A percentile compares a stretch with the other conserved stretches of the same genome.
Conservation (phyloP, 2,797 vertebrate species). For the Lophius americanus region DNA sequence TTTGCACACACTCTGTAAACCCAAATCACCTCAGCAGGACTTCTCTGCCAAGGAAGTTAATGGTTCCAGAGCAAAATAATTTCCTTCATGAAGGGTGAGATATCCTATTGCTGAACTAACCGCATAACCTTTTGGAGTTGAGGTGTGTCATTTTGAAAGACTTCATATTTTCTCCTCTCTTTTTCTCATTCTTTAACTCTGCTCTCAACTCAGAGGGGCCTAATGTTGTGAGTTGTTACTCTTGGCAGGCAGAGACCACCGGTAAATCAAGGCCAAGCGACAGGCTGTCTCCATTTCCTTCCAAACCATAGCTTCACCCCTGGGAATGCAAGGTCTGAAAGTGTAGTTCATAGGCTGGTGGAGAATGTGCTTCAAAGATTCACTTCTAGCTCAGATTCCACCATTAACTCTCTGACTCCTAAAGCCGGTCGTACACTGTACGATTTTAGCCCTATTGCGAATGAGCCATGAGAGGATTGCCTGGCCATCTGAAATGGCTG, state of each 20-base stretch:
- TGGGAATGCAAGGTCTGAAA: conserved; percentile 53
- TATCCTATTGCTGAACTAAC: conserved; percentile 39
- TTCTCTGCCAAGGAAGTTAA: conserved; percentile 28
- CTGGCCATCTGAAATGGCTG: too few species aligned
- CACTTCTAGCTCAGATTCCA: conserved; percentile 54
- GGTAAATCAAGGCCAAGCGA: conserved; percentile 72
- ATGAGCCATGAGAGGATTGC: too few species aligned
- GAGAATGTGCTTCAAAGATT: conserved; percentile 51
- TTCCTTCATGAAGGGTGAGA: conserved; percentile 26
- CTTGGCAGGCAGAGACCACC: conserved; percentile 60
- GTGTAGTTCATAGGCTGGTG: conserved; percentile 57
- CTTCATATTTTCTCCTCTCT: conserved; percentile 15
- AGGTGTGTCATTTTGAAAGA: conserved; percentile 48
- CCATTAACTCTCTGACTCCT: conserved; percentile 38
- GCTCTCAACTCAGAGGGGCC: conserved; percentile 55
- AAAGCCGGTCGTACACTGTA: neutral
- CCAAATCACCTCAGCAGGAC: conserved; percentile 12
- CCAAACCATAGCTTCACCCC: conserved; percentile 53
- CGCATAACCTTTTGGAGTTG: conserved; percentile 40
- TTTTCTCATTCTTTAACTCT: conserved; percentile 46
- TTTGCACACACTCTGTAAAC: conserved; percentile 3
- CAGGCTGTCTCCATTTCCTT: conserved; percentile 62
- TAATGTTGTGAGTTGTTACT: conserved; percentile 73
- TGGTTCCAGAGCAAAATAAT: conserved; percentile 39
- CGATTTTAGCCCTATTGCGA: too few species aligned